Conservation (phyloP, 2,797 vertebrate genomes). For the Schizopygopsis malacanthus region DNA sequence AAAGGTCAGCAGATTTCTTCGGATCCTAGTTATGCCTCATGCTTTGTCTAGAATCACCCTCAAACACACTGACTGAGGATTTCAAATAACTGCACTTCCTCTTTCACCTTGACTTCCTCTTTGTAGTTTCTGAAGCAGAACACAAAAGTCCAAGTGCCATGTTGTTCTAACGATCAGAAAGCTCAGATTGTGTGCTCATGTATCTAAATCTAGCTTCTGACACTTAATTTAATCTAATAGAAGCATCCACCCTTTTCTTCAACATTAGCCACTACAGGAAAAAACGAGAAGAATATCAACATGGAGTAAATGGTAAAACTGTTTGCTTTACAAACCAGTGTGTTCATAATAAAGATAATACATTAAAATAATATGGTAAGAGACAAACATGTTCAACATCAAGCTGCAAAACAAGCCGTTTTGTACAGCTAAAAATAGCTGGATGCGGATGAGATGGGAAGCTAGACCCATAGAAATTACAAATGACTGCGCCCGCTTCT, state of each 20-base stretch:
- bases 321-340: not conserved
- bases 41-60: not conserved
- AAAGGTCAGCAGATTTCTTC: not conserved
- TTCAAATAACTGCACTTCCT: not conserved
- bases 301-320: not conserved
- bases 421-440: not conserved
- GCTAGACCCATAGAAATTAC: not conserved
- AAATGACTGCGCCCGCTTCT: not conserved
- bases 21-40: not conserved
- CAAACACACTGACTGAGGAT: not conserved
- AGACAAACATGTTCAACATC: not conserved
- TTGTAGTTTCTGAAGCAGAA: constrained; percentile 1
- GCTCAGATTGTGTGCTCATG: not conserved
- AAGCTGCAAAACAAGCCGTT: not conserved
- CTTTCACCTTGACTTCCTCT: constrained; percentile 21
- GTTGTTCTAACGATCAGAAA: not conserved
- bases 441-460: not conserved
- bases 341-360: not conserved
- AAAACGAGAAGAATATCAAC: not conserved
- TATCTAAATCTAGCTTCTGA: not conserved
- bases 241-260: not conserved
- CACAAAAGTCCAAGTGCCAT: not conserved
- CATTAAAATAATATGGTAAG: not conserved
- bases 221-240: not conserved
- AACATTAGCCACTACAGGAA: not conserved